Percentiles rank a stretch among this genome's conserved stretches.
phyloP scores from a whole-genome alignment of 2,888 invertebrate genomes.

The Pollenia angustigena region DNA sequence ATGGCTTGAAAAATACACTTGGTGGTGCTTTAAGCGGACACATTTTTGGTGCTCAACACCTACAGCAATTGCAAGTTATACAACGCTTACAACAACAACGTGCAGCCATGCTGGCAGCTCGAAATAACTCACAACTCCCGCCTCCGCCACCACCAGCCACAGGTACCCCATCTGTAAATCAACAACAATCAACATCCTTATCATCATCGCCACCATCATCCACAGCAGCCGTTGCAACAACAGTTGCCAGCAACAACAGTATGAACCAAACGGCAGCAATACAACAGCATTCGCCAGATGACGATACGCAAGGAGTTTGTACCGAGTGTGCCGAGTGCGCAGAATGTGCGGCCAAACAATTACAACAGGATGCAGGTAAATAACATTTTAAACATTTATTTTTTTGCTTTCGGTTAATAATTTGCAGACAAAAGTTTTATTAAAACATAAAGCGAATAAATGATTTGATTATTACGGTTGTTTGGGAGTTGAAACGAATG shows the following conservation, averaged over 20 bases:
- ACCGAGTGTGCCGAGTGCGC: slow-evolving; percentile 84
- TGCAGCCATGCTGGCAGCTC: slow-evolving; percentile 85
- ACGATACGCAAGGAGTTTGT: slow-evolving; percentile 82
- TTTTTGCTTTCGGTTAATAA: neutral
- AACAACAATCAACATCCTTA: slow-evolving; percentile 54
- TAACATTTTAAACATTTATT: slow-evolving; percentile 26
- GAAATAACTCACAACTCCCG: slow-evolving; percentile 78
- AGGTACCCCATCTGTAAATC: slow-evolving; percentile 59
- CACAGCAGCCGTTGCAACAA: slow-evolving; percentile 58
- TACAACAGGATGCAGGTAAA: slow-evolving; percentile 83
- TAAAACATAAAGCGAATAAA: too few relatives aligned
- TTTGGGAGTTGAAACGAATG: too few relatives aligned
- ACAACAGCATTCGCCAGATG: slow-evolving; percentile 78
- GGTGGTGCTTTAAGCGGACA: slow-evolving; percentile 87
- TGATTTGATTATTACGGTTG: too few relatives aligned
- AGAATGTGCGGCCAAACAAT: slow-evolving; percentile 84
- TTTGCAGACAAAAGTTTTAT: too few relatives aligned
- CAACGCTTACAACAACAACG: slow-evolving; percentile 87
- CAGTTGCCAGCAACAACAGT: slow-evolving; percentile 58
- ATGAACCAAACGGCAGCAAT: slow-evolving; percentile 60
- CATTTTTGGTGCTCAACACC: slow-evolving; percentile 88
- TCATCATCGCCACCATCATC: slow-evolving; percentile 59
- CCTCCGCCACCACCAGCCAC: slow-evolving; percentile 76
- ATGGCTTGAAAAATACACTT: slow-evolving; percentile 88
- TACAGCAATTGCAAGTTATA: slow-evolving; percentile 87